Percentiles rank a stretch among this genome's conserved stretches.
These are phyloP conservation scores for Steinernema carpocapsae DNA, from an alignment of 2,888 invertebrate species.

Conservation along the genomic window DNA sequence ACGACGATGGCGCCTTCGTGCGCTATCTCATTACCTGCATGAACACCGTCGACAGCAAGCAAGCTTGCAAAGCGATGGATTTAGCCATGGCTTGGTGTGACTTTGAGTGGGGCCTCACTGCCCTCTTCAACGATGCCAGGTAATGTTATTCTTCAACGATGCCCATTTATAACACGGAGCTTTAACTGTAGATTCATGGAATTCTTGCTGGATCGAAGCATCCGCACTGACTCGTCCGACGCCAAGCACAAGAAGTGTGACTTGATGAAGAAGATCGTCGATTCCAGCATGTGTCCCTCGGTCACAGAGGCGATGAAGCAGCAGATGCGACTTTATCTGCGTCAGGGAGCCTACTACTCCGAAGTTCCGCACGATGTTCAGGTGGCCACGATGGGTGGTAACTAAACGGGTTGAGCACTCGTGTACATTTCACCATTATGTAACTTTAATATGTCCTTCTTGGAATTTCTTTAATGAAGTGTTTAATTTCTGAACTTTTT, in stretches of 20 bases:
- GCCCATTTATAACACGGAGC: too few species aligned
- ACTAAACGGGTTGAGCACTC: not conserved
- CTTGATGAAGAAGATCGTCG: conserved; percentile 8
- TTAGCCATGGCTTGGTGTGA: not conserved
- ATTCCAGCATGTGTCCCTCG: not conserved
- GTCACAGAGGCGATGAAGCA: not conserved
- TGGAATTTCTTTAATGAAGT: too few species aligned
- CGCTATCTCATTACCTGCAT: not conserved
- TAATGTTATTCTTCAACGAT: too few species aligned
- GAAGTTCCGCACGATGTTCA: not conserved
- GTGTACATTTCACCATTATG: not conserved
- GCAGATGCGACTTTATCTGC: not conserved
- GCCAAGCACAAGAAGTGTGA: conserved; percentile 24
- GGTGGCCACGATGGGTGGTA: not conserved
- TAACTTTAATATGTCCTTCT: too few species aligned
- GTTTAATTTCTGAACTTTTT: not conserved
- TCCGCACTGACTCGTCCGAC: not conserved
- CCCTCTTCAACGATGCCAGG: not conserved
- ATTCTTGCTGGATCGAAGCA: not conserved
- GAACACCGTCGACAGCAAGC: not conserved
- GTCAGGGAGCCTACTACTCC: conserved; percentile 7
- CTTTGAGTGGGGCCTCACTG: not conserved
- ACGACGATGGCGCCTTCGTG: not conserved
- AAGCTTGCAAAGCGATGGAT: not conserved
- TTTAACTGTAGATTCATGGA: conserved; percentile 11